These are phyloP conservation scores for Brachionus rubens DNA, from an alignment of 1,140 invertebrate species.

Conservation along the genomic window DNA sequence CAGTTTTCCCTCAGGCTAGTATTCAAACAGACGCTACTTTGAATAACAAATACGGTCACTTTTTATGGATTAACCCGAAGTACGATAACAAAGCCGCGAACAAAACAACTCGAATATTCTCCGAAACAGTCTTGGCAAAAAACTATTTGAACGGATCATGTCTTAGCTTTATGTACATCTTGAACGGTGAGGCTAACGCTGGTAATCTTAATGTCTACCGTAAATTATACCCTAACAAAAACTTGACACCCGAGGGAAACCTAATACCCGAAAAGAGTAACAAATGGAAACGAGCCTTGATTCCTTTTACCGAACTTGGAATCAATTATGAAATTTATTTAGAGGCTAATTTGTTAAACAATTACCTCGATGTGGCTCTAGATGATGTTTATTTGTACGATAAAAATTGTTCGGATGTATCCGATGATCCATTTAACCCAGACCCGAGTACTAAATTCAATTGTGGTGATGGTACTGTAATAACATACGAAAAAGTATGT, in stretches of 20 bases:
- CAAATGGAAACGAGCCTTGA: background rate
- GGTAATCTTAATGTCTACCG: background rate
- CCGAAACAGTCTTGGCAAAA: slow-evolving; percentile 6
- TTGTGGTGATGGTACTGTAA: slow-evolving; percentile 49
- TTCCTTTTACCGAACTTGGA: background rate
- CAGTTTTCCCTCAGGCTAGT: background rate
- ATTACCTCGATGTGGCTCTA: slow-evolving; percentile 48
- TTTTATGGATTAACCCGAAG: slow-evolving; percentile 44
- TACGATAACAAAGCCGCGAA: background rate
- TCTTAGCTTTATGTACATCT: background rate
- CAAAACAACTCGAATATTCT: background rate
- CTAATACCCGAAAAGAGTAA: background rate
- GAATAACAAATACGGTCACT: slow-evolving; percentile 20
- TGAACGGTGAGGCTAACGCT: background rate
- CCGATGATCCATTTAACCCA: slow-evolving; percentile 31
- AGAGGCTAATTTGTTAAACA: slow-evolving; percentile 28
- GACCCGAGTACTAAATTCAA: slow-evolving; percentile 46
- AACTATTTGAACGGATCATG: slow-evolving; percentile 20
- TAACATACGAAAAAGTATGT: slow-evolving; percentile 48
- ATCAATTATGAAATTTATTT: slow-evolving; percentile 37
- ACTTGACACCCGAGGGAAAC: background rate
- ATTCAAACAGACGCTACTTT: slow-evolving; percentile 19
- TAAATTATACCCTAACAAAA: background rate
- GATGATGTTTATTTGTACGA: slow-evolving; percentile 50
- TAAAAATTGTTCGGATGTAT: background rate